These are phyloP conservation scores for Ammodytes marinus DNA, from an alignment of 2,113 vertebrate species.

Conservation along the genomic window DNA sequence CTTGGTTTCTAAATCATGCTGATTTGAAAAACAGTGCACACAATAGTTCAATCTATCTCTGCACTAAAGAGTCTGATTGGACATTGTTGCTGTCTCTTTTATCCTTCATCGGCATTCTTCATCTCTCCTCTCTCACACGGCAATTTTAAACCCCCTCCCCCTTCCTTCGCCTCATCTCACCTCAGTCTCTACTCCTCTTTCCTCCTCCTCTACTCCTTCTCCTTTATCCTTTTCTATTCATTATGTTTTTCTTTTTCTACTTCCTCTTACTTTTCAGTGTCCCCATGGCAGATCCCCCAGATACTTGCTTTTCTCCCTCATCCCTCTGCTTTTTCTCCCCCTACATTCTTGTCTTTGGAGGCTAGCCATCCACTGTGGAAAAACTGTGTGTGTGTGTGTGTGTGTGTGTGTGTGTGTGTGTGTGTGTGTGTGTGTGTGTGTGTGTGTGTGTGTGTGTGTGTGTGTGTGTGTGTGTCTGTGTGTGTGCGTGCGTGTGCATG, in stretches of 20 bases:
- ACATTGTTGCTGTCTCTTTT: conserved; percentile 36
- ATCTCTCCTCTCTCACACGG: neutral
- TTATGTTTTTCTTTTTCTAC: neutral
- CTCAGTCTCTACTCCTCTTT: neutral
- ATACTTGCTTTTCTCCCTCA: conserved; percentile 43
- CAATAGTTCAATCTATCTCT: conserved; percentile 17
- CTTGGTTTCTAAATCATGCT: conserved; percentile 15
- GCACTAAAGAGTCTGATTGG: neutral
- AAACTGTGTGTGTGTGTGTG: conserved; percentile 11
- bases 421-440: conserved; percentile 26
- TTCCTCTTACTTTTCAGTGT: conserved; percentile 14
- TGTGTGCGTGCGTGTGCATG: conserved; percentile 19
- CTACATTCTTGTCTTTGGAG: conserved; percentile 32
- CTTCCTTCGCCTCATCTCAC: conserved; percentile 16
- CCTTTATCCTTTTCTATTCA: neutral
- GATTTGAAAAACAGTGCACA: conserved; percentile 37
- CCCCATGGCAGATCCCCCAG: conserved; percentile 37
- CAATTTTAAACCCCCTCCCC: neutral
- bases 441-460: neutral
- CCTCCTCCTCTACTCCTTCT: neutral
- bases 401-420: conserved; percentile 18
- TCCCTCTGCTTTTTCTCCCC: conserved; percentile 35
- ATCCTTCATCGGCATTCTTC: conserved; percentile 8
- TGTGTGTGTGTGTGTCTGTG: conserved; percentile 3
- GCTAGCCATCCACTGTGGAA: conserved; percentile 13